Conservation (phyloP, 2,797 vertebrate species). For the Brotula barbata region DNA sequence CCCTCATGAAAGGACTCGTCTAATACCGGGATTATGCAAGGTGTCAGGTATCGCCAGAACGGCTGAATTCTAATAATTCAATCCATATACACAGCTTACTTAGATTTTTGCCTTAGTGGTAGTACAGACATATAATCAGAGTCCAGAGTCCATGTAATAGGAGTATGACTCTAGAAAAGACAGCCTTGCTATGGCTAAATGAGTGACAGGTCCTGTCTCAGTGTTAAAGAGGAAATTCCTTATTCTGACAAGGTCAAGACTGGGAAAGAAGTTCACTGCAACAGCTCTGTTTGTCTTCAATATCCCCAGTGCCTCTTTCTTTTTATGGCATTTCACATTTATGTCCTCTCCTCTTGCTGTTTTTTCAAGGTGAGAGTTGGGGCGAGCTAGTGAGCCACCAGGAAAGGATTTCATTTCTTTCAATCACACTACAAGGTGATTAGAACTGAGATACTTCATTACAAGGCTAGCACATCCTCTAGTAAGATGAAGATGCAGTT, state of each 20-base stretch:
- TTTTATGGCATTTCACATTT: slow-evolving; percentile 21
- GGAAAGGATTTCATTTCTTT: slow-evolving; percentile 49
- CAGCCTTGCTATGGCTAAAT: slow-evolving; percentile 41
- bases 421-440: slow-evolving; percentile 38
- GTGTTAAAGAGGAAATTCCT: slow-evolving; percentile 65
- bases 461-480: slow-evolving; percentile 1
- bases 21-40: no score
- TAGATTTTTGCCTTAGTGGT: no score
- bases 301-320: slow-evolving; percentile 37
- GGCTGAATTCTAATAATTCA: no score
- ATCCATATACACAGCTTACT: no score
- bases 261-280: slow-evolving; percentile 50
- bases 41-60: no score
- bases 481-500: slow-evolving; percentile 39
- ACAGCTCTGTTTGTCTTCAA: slow-evolving; percentile 50
- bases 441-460: slow-evolving; percentile 21
- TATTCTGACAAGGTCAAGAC: slow-evolving; percentile 62
- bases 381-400: slow-evolving; percentile 10
- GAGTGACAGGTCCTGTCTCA: slow-evolving; percentile 54
- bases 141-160: not conserved
- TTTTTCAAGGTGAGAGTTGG: slow-evolving; percentile 13
- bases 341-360: slow-evolving; percentile 3
- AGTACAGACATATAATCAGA: no score
- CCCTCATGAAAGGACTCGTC: no score
- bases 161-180: slow-evolving; percentile 24